Percentiles rank a stretch among this genome's conserved stretches.
Evolutionary conservation across 2,113 vertebrate genomes (phyloP).

Genomic region (Felis chaus): DNA sequence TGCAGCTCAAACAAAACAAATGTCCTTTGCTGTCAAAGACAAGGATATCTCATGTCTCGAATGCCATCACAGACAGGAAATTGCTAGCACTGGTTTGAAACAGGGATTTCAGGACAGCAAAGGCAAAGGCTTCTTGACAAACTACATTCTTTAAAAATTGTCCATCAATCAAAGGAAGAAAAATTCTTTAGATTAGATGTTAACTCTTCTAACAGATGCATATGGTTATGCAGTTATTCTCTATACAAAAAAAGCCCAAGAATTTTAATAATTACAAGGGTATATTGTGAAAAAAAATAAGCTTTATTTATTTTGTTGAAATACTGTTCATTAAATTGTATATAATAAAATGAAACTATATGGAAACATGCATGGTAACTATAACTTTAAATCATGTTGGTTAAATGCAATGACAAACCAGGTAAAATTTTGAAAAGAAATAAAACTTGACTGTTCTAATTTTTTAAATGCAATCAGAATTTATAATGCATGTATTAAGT

Average conservation of each 20-base stretch:
- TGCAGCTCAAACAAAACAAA: constrained; percentile 80
- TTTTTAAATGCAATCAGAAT: neutral
- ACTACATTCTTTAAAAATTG: constrained; percentile 80
- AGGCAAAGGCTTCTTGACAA: constrained; percentile 82
- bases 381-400: neutral
- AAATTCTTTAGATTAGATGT: constrained; percentile 75
- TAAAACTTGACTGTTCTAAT: neutral
- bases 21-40: constrained; percentile 85
- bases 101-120: constrained; percentile 79
- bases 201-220: constrained; percentile 68
- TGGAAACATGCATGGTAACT: neutral
- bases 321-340: constrained; percentile 30
- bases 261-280: neutral
- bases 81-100: constrained; percentile 81
- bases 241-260: neutral
- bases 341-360: neutral
- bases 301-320: constrained; percentile 20
- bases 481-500: neutral
- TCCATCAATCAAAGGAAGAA: constrained; percentile 81
- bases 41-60: constrained; percentile 83
- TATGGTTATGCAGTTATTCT: constrained; percentile 4
- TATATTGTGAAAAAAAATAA: constrained; percentile 41
- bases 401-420: neutral
- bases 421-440: neutral
- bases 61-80: constrained; percentile 82